Base-by-base conservation (phyloP, 2,113 vertebrate species). In the Pseudorhombus dupliciocellatus region DNA sequence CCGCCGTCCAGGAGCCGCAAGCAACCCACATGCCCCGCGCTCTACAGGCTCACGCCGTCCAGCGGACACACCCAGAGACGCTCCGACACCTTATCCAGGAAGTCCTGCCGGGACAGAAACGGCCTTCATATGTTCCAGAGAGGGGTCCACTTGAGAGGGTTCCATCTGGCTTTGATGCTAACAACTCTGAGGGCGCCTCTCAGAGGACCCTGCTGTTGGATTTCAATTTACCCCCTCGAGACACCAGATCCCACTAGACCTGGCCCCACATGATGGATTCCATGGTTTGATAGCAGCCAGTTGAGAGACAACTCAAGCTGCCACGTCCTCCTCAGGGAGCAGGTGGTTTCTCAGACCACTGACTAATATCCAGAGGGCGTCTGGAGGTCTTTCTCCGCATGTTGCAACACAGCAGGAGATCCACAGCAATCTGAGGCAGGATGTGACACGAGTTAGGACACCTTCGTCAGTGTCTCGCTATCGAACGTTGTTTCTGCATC, bases 1-100 rank as follows among this genome's bases (percentile, higher is more conserved):
- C 70, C 5, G 65, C 59, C 0, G 37, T 59, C 80, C 73, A 80
- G 25, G 7, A 61, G 56, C 22, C 50, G 4, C 16, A 3, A 46
- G 31, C 55, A 20, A 16, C 25, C 34, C 22, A 54, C 31, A 65
- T 31, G 28, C 20, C 53, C 46, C 28, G 18, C 46, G 15, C 42
- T n/a, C 71, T 71, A 22, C 30, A 14, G 20, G 18, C 30, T 50
- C 28, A 0, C 2, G 2, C 53, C 10, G 14, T 11, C 11, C 0
- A 7, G 64, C 28, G 25, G 71, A 57, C n/a, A 16, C 58, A 4
- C 44, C 21, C 52, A 24, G 31, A 63, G 31, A 70, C 3, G 40
- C 0, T 44, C 40, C 18, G 40, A 44, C 12, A 44, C 14, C 40
- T 44, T 44, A 16, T 15, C 16, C 20, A 9, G 46, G n/a, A 15